phyloP scores from a whole-genome alignment of 35 echinoderm and acorn worm species.

The Lytechinus variegatus region DNA sequence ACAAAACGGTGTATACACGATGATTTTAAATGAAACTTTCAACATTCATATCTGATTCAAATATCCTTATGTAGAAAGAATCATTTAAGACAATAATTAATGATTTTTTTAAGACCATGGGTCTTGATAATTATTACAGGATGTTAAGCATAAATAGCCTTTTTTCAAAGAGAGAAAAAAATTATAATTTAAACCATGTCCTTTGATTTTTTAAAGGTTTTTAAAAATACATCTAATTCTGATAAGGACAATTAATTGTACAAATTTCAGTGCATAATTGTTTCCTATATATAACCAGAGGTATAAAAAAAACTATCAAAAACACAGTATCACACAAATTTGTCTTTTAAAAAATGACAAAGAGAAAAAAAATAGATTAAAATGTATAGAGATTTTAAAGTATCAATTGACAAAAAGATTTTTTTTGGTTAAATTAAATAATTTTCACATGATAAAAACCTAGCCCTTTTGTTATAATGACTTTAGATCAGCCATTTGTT shows the following conservation, averaged over 20 bases:
- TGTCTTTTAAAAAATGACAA: neutral
- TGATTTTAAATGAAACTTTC: neutral
- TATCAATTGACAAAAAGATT: neutral
- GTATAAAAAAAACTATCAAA: neutral
- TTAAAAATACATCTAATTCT: neutral
- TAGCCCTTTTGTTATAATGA: neutral
- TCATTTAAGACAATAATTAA: neutral
- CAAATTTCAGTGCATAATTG: constrained; percentile 7
- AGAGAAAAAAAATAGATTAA: neutral
- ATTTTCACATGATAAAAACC: neutral
- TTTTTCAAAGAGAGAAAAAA: neutral
- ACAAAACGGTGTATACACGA: neutral
- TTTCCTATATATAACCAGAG: neutral
- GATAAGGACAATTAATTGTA: neutral
- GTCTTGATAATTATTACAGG: too few species aligned
- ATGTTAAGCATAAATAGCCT: neutral
- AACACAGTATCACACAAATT: neutral
- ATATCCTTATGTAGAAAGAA: neutral
- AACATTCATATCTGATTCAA: neutral
- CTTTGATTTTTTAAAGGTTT: neutral
- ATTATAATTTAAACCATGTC: neutral
- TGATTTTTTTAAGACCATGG: neutral
- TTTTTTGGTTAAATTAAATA: neutral
- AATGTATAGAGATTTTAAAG: neutral
- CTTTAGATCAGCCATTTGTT: too few species aligned